Percentiles rank a stretch among this genome's conserved stretches.
Conservation (phyloP, 2,797 vertebrate species). For the Notoglanidium macrostoma region DNA sequence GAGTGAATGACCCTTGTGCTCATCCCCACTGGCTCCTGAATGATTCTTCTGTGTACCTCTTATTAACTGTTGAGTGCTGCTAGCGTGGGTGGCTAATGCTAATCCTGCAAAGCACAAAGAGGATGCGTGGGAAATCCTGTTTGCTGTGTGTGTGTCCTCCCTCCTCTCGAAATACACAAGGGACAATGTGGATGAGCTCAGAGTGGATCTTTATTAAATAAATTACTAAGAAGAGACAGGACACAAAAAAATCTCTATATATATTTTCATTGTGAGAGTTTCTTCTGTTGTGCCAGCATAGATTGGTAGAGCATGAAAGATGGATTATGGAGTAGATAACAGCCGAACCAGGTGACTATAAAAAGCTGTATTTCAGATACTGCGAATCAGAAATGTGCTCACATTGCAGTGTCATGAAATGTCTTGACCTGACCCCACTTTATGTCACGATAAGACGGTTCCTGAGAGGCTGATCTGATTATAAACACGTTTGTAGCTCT, state of each 20-base stretch:
- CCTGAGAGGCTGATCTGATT: background rate
- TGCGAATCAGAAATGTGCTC: background rate
- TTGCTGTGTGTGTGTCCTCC: slow-evolving; percentile 12
- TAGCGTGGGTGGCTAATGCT: slow-evolving; percentile 50
- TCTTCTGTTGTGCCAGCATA: background rate
- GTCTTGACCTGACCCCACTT: no score
- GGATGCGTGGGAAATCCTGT: slow-evolving; percentile 34
- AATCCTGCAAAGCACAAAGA: background rate
- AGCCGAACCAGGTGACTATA: background rate
- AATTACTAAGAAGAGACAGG: background rate
- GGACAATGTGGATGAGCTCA: background rate
- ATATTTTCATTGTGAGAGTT: background rate
- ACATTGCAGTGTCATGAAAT: no score
- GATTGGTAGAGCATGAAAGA: background rate
- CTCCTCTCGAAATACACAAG: background rate
- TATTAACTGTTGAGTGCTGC: slow-evolving; percentile 47
- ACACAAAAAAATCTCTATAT: no score
- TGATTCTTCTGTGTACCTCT: slow-evolving; percentile 10
- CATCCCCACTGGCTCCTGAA: background rate
- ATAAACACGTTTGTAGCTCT: background rate
- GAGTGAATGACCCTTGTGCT: background rate
- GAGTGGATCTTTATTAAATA: background rate
- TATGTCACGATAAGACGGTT: background rate
- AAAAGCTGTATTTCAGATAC: background rate
- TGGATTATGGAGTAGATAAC: background rate